Conservation (phyloP, 2,888 invertebrate genomes). For the Pilophorus perplexus region DNA sequence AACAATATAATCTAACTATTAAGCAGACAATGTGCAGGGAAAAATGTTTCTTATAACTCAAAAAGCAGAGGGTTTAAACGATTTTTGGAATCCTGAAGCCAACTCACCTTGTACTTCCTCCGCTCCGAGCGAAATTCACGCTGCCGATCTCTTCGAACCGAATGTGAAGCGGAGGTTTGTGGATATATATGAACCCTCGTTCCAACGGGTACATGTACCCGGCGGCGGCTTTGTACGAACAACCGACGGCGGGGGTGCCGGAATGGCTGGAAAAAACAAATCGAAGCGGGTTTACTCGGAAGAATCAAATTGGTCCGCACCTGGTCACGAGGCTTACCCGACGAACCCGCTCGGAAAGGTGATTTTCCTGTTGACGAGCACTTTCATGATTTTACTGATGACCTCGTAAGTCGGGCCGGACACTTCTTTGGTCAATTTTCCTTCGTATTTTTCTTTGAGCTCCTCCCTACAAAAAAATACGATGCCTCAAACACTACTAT, state of each 20-base stretch:
- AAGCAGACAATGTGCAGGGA: too few relatives aligned
- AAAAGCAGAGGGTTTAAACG: too few relatives aligned
- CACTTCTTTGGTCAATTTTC: constrained; percentile 84
- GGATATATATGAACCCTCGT: constrained; percentile 96
- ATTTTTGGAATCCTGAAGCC: too few relatives aligned
- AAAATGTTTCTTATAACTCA: too few relatives aligned
- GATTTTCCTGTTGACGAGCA: constrained; percentile 87
- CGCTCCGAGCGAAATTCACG: constrained; percentile 93
- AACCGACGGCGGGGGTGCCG: constrained; percentile 85
- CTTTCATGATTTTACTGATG: constrained; percentile 94
- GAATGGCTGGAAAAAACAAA: constrained; percentile 62
- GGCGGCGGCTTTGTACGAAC: constrained; percentile 96
- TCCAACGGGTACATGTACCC: constrained; percentile 96
- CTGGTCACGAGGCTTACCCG: constrained; percentile 61
- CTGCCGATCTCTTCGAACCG: constrained; percentile 93
- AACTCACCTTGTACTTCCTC: constrained; percentile 68
- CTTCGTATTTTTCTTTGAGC: constrained; percentile 87
- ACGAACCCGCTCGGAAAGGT: constrained; percentile 91
- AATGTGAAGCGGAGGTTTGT: constrained; percentile 97
- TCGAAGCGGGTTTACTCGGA: not conserved
- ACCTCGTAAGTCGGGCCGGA: constrained; percentile 94
- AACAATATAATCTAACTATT: too few relatives aligned
- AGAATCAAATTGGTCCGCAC: not conserved
- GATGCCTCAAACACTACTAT: not conserved
- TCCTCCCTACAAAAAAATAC: constrained; percentile 70